phyloP scores from a whole-genome alignment of 1,140 invertebrate genomes.

The Lordiphosa collinella region DNA sequence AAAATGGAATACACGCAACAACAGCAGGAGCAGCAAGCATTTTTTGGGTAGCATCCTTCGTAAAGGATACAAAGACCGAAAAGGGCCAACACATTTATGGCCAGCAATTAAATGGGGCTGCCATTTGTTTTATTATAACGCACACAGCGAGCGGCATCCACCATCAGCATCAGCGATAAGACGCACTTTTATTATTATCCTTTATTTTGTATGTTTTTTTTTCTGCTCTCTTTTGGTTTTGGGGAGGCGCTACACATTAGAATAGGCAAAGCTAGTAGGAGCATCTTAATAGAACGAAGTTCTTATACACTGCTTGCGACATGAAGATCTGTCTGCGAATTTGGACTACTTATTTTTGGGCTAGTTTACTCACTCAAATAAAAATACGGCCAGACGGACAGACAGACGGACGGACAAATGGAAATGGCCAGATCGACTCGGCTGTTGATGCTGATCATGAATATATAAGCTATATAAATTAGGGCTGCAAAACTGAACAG shows the following conservation, averaged over 20 bases:
- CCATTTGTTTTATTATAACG: slow-evolving; percentile 75
- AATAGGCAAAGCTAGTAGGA: slow-evolving; percentile 64
- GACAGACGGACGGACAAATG: too few species aligned
- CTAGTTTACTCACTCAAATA: too few species aligned
- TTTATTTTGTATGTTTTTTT: slow-evolving; percentile 28
- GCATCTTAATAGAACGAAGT: background rate
- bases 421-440: too few species aligned
- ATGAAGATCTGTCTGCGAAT: background rate
- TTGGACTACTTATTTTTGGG: too few species aligned
- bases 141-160: slow-evolving; percentile 56
- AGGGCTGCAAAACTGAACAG: too few species aligned
- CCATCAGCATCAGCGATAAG: slow-evolving; percentile 71
- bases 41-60: slow-evolving; percentile 57
- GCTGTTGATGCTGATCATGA: too few species aligned
- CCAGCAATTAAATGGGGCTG: slow-evolving; percentile 74
- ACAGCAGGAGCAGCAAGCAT: background rate
- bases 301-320: slow-evolving; percentile 1
- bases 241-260: slow-evolving; percentile 53
- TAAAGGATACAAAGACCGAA: slow-evolving; percentile 30
- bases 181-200: slow-evolving; percentile 73
- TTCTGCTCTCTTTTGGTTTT: slow-evolving; percentile 39
- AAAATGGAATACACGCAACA: slow-evolving; percentile 59
- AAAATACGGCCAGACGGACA: too few species aligned
- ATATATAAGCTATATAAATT: too few species aligned
- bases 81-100: slow-evolving; percentile 74